These are phyloP conservation scores for Phylloscopus whistleri DNA, from an alignment of 2,113 vertebrate genomes.

Conservation along the genomic window DNA sequence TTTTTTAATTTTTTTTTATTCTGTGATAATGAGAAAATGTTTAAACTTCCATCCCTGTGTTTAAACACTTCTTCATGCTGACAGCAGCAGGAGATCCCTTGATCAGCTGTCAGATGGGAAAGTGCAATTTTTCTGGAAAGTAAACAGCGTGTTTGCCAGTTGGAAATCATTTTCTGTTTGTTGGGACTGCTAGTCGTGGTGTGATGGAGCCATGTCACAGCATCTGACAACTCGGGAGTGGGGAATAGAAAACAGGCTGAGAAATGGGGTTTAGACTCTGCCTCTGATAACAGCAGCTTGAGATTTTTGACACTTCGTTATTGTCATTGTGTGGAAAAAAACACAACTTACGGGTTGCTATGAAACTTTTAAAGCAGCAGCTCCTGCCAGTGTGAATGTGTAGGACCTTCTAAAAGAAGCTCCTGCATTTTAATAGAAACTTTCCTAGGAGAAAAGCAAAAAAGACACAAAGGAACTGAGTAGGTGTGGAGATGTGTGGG, in stretches of 20 bases:
- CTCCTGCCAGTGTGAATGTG: background rate
- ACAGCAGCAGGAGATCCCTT: constrained; percentile 78
- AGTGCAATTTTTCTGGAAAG: constrained; percentile 76
- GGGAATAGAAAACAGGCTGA: constrained; percentile 62
- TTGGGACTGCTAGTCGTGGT: constrained; percentile 60
- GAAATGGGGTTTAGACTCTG: constrained; percentile 43
- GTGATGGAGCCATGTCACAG: constrained; percentile 74
- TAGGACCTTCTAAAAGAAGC: background rate
- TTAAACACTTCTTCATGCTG: constrained; percentile 81
- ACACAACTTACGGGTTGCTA: background rate
- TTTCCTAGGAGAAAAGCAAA: background rate
- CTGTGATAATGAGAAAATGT: constrained; percentile 85
- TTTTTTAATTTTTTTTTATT: constrained; percentile 72
- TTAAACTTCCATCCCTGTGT: constrained; percentile 79
- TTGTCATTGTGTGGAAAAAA: background rate
- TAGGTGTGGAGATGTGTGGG: background rate
- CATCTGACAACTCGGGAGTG: constrained; percentile 58
- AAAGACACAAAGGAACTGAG: background rate
- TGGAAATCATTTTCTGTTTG: constrained; percentile 78
- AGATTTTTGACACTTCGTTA: constrained; percentile 35
- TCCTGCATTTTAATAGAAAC: background rate
- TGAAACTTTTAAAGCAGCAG: constrained; percentile 2
- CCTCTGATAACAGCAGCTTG: constrained; percentile 48
- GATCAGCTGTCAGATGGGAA: constrained; percentile 81
- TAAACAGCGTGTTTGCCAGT: constrained; percentile 78